Conservation (phyloP, 2,113 vertebrate genomes). For the Platysteira castanea region DNA sequence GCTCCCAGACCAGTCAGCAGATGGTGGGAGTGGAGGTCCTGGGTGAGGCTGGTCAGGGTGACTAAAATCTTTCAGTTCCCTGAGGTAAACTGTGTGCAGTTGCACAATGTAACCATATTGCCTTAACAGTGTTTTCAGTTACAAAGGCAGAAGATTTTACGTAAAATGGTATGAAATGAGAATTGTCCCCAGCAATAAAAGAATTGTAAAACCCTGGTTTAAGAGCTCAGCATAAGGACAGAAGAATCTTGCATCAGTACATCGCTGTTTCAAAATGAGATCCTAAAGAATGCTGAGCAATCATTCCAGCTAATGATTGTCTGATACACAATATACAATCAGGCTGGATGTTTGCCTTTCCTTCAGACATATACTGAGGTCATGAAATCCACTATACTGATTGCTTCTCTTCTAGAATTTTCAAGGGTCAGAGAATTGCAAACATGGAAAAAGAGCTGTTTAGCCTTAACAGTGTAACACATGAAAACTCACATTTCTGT, state of each 20-base stretch:
- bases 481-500: neutral
- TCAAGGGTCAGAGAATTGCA: neutral
- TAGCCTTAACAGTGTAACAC: neutral
- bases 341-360: neutral
- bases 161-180: neutral
- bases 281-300: slow-evolving; percentile 12
- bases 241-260: neutral
- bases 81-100: neutral
- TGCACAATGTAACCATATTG: neutral
- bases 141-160: neutral
- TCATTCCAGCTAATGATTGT: neutral
- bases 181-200: neutral
- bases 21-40: neutral
- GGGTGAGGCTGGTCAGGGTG: neutral
- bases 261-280: neutral
- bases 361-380: neutral
- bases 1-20: neutral
- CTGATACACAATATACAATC: neutral
- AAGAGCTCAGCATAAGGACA: neutral
- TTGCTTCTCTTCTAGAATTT: slow-evolving; percentile 4
- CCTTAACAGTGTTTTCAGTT: neutral
- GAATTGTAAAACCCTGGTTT: neutral
- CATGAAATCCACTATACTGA: neutral
- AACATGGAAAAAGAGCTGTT: neutral
- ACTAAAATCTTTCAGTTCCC: neutral